Evolutionary conservation across 1,140 invertebrate species (phyloP), one percentile per base, ranked within the genome.

Genomic region (Pogonomyrmex californicus): DNA sequence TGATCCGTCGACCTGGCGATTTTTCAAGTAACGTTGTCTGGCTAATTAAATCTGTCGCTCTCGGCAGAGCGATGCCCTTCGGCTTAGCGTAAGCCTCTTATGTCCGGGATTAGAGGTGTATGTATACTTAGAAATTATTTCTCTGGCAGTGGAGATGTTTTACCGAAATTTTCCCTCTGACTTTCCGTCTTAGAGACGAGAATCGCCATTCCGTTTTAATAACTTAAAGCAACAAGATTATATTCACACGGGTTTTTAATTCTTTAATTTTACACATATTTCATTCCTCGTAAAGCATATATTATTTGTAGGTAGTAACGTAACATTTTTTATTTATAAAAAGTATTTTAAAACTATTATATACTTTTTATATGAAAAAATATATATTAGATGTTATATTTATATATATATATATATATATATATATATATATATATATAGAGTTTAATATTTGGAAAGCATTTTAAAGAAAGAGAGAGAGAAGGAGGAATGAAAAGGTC

Each of bases 41-140:
- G 60, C 88, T 90, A 90, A 90, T 90, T 90, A 90, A 90, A 90
- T 90, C 86, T 87, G 88, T 85, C 78, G 82, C 73, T 85, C 88
- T 86, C 60, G 49, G 73, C 60, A 38, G 62, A 63, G 47, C 54
- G 60, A 68, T 68, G 66, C 44, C 66, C 54, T 58, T 68, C 17
- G 86, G 86, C 56, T 87, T 87, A 56, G 17, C 73, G 23, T 90
- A 90, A 90, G 85, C 88, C 54, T 60, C 89, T 89, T 90, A 87
- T 14, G 76, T 81, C n/a, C 49, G 14, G 56, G 56, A 73, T 60
- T 56, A 76, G 41, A 70, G 70, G 12, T 51, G 82, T 17, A 44
- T 17, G 58, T 75, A 23, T 58, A 54, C 60, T 73, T 66, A 30
- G 75, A 81, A 77, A 86, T 86, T 70, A 88, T 77, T 81, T 86